A percentile compares a stretch with the other conserved stretches of the same genome.
phyloP scores from a whole-genome alignment of 2,888 invertebrate genomes.

The Rugalucina vietnamica region DNA sequence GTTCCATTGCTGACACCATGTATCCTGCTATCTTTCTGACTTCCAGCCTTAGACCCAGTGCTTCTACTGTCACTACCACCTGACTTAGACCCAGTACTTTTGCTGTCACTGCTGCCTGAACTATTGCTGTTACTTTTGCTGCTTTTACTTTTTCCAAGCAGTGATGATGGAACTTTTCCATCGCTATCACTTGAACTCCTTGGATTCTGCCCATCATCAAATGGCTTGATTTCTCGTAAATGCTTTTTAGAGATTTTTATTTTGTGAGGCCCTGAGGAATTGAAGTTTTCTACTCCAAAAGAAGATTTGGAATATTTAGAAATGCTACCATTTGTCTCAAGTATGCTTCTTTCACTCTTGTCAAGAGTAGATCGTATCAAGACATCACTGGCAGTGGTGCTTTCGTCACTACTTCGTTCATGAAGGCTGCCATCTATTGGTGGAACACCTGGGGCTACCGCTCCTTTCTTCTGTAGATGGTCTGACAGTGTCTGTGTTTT shows the following conservation, averaged over 20 bases:
- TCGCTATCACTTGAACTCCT: conserved; percentile 58
- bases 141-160: conserved; percentile 33
- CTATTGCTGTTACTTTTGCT: conserved; percentile 11
- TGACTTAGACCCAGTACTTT: background rate
- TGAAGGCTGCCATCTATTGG: conserved; percentile 25
- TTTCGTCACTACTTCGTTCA: conserved; percentile 67
- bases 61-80: background rate
- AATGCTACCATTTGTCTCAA: conserved; percentile 52
- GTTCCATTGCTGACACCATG: too few species aligned
- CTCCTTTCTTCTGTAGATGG: conserved; percentile 29
- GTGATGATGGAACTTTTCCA: conserved; percentile 58
- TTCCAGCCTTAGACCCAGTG: background rate
- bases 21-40: background rate
- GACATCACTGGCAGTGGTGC: conserved; percentile 75
- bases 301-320: conserved; percentile 68
- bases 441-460: conserved; percentile 21
- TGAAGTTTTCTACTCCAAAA: conserved; percentile 70
- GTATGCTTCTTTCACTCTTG: conserved; percentile 49
- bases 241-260: conserved; percentile 75
- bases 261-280: conserved; percentile 70
- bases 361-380: conserved; percentile 71
- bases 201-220: conserved; percentile 60
- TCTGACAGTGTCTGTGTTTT: conserved; percentile 55
- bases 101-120: background rate
- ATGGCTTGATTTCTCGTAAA: conserved; percentile 74